Conservation (phyloP, 64 coral and sea anemone species). For the Actinia equina region DNA sequence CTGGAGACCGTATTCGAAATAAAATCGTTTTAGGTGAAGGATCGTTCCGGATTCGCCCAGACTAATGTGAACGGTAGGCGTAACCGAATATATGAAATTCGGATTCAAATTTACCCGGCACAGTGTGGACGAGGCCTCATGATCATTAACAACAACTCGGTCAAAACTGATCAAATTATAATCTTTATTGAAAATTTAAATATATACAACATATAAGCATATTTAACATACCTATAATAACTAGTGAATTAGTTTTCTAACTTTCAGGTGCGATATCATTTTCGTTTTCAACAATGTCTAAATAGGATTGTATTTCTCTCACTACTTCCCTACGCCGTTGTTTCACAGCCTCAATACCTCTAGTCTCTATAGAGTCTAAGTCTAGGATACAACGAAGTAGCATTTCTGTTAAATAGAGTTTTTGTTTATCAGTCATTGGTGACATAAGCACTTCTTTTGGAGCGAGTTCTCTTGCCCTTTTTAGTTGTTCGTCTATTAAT, state of each 20-base stretch:
- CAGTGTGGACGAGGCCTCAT: too few species aligned
- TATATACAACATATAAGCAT: too few species aligned
- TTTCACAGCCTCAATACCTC: conserved; percentile 9
- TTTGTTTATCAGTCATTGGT: conserved; percentile 20
- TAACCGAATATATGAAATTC: too few species aligned
- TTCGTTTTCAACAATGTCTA: conserved; percentile 9
- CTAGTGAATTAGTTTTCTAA: neutral
- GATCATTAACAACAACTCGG: too few species aligned
- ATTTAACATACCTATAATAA: too few species aligned
- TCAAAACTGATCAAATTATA: too few species aligned
- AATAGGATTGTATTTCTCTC: conserved; percentile 9
- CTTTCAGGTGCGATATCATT: neutral
- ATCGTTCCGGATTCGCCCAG: too few species aligned
- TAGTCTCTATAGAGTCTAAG: conserved; percentile 17
- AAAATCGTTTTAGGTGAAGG: too few species aligned
- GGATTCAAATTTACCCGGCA: too few species aligned
- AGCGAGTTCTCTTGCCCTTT: conserved; percentile 8
- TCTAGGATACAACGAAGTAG: conserved; percentile 12
- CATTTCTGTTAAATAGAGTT: conserved; percentile 20
- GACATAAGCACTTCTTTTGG: neutral
- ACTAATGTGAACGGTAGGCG: too few species aligned
- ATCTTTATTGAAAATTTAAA: too few species aligned
- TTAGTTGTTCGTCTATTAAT: conserved; percentile 3
- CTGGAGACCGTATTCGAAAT: too few species aligned
- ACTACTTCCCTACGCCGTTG: neutral